These are phyloP conservation scores for Rhinolophus sinicus DNA, from an alignment of 2,113 vertebrate species.

Conservation along the genomic window DNA sequence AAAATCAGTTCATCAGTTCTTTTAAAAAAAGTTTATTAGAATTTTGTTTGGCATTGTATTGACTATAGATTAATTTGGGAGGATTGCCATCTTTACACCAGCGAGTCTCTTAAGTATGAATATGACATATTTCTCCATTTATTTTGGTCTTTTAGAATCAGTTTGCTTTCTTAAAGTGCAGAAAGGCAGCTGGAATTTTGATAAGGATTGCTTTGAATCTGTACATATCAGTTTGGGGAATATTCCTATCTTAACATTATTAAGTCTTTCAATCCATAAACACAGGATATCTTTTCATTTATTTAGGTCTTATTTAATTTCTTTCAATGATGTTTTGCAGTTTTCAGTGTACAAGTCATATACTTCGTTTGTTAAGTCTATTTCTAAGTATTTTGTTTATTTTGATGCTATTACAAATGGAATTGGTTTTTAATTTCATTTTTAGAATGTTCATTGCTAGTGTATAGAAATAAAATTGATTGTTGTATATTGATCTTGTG, in stretches of 20 bases:
- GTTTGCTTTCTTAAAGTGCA: constrained; percentile 5
- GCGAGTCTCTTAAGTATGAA: not conserved
- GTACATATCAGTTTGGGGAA: not conserved
- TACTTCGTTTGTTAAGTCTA: not conserved
- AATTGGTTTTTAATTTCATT: not conserved
- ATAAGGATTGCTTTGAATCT: not conserved
- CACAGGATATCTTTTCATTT: not conserved
- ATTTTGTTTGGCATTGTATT: not conserved
- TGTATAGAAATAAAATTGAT: not conserved
- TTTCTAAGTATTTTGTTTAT: not conserved
- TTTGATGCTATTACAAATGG: not conserved
- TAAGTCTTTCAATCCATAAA: not conserved
- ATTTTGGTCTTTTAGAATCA: not conserved
- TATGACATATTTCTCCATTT: not conserved
- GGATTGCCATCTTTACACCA: not conserved
- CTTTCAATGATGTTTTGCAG: not conserved
- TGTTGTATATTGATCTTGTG: not conserved
- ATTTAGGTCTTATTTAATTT: not conserved
- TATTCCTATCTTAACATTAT: not conserved
- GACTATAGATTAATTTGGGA: not conserved
- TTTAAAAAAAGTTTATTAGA: not conserved
- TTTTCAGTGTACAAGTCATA: not conserved
- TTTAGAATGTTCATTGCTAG: not conserved
- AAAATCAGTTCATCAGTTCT: not conserved
- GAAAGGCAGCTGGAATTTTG: not conserved